Evolutionary conservation across 53 echinoderm and acorn worm species (phyloP).

Genomic region (Astropecten irregularis): DNA sequence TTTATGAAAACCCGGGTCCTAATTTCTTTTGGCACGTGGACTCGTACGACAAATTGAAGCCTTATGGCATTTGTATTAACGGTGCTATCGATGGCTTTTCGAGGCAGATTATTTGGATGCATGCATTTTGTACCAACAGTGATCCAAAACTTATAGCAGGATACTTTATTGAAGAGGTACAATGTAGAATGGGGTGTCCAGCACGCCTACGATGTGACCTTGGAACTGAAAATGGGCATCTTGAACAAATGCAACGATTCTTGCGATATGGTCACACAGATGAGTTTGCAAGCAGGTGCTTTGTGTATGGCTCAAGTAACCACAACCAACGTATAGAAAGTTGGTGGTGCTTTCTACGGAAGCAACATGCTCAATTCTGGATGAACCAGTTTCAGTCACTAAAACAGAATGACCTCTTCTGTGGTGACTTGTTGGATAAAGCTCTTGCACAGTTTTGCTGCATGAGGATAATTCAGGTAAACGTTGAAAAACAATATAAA

Average conservation of each 20-base stretch:
- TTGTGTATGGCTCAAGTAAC: slow-evolving; percentile 50
- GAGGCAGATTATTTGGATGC: slow-evolving; percentile 26
- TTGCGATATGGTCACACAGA: slow-evolving; percentile 20
- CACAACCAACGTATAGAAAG: slow-evolving; percentile 66
- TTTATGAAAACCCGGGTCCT: slow-evolving; percentile 50
- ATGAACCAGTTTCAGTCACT: slow-evolving; percentile 44
- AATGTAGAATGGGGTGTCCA: slow-evolving; percentile 30
- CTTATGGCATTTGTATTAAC: slow-evolving; percentile 55
- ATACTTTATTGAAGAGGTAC: slow-evolving; percentile 50
- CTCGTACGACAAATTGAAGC: slow-evolving; percentile 61
- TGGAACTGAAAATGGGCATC: slow-evolving; percentile 45
- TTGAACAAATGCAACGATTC: slow-evolving; percentile 47
- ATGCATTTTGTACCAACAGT: slow-evolving; percentile 47
- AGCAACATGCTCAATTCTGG: slow-evolving; percentile 59
- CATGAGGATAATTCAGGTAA: slow-evolving; percentile 58
- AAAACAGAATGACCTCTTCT: slow-evolving; percentile 40
- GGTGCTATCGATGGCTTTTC: slow-evolving; percentile 56
- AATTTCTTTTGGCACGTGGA: slow-evolving; percentile 62
- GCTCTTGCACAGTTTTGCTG: slow-evolving; percentile 54
- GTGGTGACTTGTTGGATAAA: slow-evolving; percentile 57
- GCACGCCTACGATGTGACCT: slow-evolving; percentile 8
- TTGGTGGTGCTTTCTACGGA: slow-evolving; percentile 57
- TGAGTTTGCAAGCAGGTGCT: slow-evolving; percentile 26
- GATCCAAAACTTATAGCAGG: slow-evolving; percentile 59
- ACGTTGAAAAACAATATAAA: too few species aligned